phyloP scores from a whole-genome alignment of 2,888 invertebrate species.

The Nomada hirtipes region DNA sequence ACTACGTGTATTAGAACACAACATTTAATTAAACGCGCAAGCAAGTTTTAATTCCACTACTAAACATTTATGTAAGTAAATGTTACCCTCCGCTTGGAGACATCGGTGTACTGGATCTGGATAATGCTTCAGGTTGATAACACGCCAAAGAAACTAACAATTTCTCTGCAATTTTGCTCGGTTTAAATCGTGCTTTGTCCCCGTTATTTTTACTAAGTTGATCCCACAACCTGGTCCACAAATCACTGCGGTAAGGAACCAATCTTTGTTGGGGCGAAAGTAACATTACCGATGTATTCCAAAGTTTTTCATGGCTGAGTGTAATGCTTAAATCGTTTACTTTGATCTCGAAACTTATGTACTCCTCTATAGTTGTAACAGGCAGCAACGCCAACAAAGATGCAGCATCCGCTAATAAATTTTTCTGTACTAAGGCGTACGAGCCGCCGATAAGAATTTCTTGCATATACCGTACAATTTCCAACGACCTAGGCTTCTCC shows the following conservation, averaged over 20 bases:
- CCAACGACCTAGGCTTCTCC: slow-evolving; percentile 87
- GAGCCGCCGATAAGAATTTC: slow-evolving; percentile 93
- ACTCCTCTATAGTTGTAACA: slow-evolving; percentile 87
- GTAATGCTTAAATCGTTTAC: slow-evolving; percentile 87
- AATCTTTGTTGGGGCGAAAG: slow-evolving; percentile 93
- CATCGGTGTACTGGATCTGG: slow-evolving; percentile 93
- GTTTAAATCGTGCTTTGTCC: slow-evolving; percentile 88
- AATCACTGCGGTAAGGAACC: slow-evolving; percentile 92
- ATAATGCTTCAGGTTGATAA: slow-evolving; percentile 94
- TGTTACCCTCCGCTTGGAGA: slow-evolving; percentile 88
- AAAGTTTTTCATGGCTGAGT: slow-evolving; percentile 90
- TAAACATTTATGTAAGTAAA: slow-evolving; percentile 11
- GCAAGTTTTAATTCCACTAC: not conserved
- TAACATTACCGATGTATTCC: slow-evolving; percentile 93
- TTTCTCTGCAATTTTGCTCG: slow-evolving; percentile 91
- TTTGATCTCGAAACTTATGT: slow-evolving; percentile 87
- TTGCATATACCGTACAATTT: slow-evolving; percentile 89
- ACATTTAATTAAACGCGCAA: slow-evolving; percentile 79
- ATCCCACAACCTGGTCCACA: slow-evolving; percentile 94
- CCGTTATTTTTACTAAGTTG: slow-evolving; percentile 87
- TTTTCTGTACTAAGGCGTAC: slow-evolving; percentile 89
- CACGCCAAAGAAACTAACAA: slow-evolving; percentile 92
- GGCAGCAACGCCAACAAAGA: slow-evolving; percentile 90
- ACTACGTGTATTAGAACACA: slow-evolving; percentile 4
- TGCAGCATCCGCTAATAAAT: slow-evolving; percentile 89